Evolutionary conservation across 2,113 vertebrate species (phyloP).

Genomic region (Kryptolebias marmoratus): DNA sequence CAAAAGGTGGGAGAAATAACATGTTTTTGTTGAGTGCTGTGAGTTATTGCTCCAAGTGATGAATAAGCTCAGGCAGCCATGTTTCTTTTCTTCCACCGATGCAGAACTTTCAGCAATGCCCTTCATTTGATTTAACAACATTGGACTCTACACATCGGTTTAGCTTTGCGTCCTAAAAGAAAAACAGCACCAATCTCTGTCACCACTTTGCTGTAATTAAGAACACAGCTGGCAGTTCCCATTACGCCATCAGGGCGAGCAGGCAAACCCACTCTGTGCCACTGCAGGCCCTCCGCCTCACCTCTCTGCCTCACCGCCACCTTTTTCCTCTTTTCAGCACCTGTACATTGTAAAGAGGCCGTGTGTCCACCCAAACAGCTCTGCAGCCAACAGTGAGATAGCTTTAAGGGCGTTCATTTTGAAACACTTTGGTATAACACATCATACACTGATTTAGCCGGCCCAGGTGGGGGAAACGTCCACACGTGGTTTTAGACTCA

Average conservation of each 20-base stretch:
- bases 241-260: slow-evolving; percentile 76
- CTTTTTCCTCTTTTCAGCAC: slow-evolving; percentile 63
- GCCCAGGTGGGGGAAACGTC: slow-evolving; percentile 64
- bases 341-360: slow-evolving; percentile 80
- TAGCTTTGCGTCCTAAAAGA: slow-evolving; percentile 72
- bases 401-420: slow-evolving; percentile 70
- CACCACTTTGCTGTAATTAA: slow-evolving; percentile 76
- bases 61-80: slow-evolving; percentile 50
- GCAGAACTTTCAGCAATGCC: slow-evolving; percentile 61
- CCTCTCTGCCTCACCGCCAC: slow-evolving; percentile 29
- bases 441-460: slow-evolving; percentile 56
- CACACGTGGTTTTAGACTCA: slow-evolving; percentile 73
- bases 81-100: slow-evolving; percentile 45
- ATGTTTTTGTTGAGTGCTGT: slow-evolving; percentile 6
- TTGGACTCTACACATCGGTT: slow-evolving; percentile 75
- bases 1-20: slow-evolving; percentile 20
- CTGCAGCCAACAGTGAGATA: slow-evolving; percentile 57
- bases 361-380: slow-evolving; percentile 51
- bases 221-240: slow-evolving; percentile 82
- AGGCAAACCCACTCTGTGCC: slow-evolving; percentile 58
- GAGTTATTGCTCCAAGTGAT: slow-evolving; percentile 45
- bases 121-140: slow-evolving; percentile 74
- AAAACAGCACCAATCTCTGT: slow-evolving; percentile 76
- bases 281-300: slow-evolving; percentile 59
- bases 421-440: slow-evolving; percentile 75